Percentiles rank a stretch among this genome's conserved stretches.
These are phyloP conservation scores for Drosophila leonis DNA, from an alignment of 2,888 invertebrate genomes.

Conservation along the genomic window DNA sequence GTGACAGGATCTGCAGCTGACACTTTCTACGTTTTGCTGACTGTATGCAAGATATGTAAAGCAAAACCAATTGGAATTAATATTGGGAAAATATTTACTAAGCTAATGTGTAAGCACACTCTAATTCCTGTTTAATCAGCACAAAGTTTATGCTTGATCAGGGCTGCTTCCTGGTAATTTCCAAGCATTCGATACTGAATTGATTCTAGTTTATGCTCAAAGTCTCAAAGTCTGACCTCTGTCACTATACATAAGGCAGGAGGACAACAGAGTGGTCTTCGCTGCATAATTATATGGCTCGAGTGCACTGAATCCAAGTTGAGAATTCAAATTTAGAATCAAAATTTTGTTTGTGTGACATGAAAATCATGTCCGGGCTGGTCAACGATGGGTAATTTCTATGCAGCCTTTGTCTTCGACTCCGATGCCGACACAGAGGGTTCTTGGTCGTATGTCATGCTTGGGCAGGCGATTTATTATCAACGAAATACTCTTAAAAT, in stretches of 20 bases:
- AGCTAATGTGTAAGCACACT: background rate
- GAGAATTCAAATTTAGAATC: background rate
- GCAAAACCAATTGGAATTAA: background rate
- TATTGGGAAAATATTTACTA: background rate
- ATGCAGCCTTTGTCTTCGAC: slow-evolving; percentile 17
- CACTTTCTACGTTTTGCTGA: slow-evolving; percentile 6
- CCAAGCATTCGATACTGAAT: background rate
- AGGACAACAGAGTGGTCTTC: background rate
- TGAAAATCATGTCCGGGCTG: slow-evolving; percentile 19
- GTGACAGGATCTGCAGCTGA: slow-evolving; percentile 25
- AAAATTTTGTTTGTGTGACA: slow-evolving; percentile 10
- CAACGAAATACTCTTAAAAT: slow-evolving; percentile 82
- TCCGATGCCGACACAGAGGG: slow-evolving; percentile 6
- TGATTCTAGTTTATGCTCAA: background rate
- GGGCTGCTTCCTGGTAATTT: too few species aligned
- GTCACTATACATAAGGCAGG: background rate
- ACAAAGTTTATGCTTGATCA: background rate
- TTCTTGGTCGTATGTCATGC: slow-evolving; percentile 69
- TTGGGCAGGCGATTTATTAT: slow-evolving; percentile 83
- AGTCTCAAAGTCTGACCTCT: background rate
- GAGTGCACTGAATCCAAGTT: background rate
- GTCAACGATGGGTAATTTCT: slow-evolving; percentile 11
- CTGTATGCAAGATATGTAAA: background rate
- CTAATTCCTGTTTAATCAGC: background rate
- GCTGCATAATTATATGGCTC: background rate